Conservation (phyloP, 2,888 invertebrate species). For the Chymomyza caudatula region DNA sequence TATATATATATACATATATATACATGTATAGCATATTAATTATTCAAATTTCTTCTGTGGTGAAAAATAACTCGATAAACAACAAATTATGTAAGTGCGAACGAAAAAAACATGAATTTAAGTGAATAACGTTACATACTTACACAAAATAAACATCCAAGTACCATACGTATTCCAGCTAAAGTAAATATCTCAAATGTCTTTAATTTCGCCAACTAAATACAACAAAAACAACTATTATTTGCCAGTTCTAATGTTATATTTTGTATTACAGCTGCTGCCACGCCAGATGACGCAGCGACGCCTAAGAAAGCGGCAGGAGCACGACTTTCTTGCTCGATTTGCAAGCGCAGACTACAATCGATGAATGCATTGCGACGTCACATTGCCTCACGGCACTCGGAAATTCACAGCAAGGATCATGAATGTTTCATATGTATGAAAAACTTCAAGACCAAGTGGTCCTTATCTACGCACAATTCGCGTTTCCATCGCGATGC, state of each 20-base stretch:
- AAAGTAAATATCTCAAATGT: not conserved
- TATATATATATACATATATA: slow-evolving; percentile 3
- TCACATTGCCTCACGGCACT: slow-evolving; percentile 76
- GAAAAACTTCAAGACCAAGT: slow-evolving; percentile 77
- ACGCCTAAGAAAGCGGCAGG: slow-evolving; percentile 28
- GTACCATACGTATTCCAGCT: slow-evolving; percentile 45
- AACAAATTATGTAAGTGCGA: slow-evolving; percentile 11
- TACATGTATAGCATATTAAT: slow-evolving; percentile 1
- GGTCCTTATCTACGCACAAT: slow-evolving; percentile 78
- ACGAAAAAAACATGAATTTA: not conserved
- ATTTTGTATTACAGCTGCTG: not conserved
- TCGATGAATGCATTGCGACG: slow-evolving; percentile 75
- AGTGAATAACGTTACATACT: slow-evolving; percentile 7
- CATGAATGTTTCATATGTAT: slow-evolving; percentile 74
- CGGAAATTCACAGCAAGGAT: slow-evolving; percentile 71
- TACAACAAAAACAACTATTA: not conserved
- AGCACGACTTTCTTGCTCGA: slow-evolving; percentile 65
- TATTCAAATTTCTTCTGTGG: slow-evolving; percentile 11
- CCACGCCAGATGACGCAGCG: not conserved
- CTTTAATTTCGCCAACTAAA: not conserved
- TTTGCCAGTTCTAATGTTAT: not conserved
- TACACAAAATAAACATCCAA: slow-evolving; percentile 39
- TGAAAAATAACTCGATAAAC: slow-evolving; percentile 7
- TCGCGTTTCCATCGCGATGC: slow-evolving; percentile 76
- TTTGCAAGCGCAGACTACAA: slow-evolving; percentile 74